Evolutionary conservation across 2,888 invertebrate species (phyloP), one percentile per base, ranked within the genome.

Genomic region (Troglohyphantes excavatus): DNA sequence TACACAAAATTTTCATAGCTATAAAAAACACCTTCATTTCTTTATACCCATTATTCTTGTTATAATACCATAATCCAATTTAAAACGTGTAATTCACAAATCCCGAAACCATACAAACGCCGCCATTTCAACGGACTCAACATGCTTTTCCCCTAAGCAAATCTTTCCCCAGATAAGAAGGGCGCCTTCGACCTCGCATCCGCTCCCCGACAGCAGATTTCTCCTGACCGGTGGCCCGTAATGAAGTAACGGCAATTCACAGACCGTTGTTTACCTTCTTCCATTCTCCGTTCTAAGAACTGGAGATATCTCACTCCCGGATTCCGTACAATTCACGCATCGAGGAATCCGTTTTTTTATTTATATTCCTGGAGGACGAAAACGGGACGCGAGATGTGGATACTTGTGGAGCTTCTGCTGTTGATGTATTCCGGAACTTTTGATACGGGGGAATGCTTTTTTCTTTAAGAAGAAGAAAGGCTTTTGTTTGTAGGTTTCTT

Each of bases 161-260:
- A 53, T 13, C n/a, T n/a, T n/a, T n/a, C 17, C 53, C 3, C 17
- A 9, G 79, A 81, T 81, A 81, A 81, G 79, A 68, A 23, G 21
- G 79, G 79, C 79, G 79, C 79, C 79, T 26, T 19, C 29, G 65
- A 53, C 68, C 79, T 81, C 79, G 68, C 79, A 81, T 81, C 79
- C 79, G 67, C 27, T 81, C 79, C 68, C 43, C 53, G 79, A 68
- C 79, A 68, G 19, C 39, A 29, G 67, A 29, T 68, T 81, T 81
- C 68, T 68, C 79, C 27, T 27, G 33, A 39, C 53, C 79, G 68
- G 19, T 68, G 79, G 68, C 17, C 79, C 53, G 68, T 43, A 68
- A 81, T 68, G 79, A 81, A 53, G 68, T 46, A 68, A 29, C 43
- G 68, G 65, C 65, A 65, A 78, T 78, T 78, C 65, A 39, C 78